Evolutionary conservation across 2,113 vertebrate species (phyloP), one percentile per base, ranked within the genome.

Genomic region (Notothenia rossii): DNA sequence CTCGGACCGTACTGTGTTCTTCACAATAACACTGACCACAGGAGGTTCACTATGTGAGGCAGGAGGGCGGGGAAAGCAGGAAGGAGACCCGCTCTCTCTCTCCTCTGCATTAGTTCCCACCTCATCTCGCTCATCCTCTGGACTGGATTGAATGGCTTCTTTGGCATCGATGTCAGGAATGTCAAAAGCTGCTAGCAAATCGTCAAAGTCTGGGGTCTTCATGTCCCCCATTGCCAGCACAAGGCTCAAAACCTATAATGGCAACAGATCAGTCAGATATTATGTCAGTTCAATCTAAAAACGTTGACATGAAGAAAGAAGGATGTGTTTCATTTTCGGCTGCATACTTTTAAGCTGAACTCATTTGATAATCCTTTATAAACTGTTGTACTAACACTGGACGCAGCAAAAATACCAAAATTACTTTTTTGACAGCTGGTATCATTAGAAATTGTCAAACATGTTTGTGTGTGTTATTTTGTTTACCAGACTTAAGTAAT

Each of bases 121-220:
- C 76, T 78, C 33, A 72, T 89, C 89, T 45, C 54, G 79, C 1
- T 90, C 93, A 29, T 95, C 94, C 68, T 98, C 97, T 0, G 97
- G 96, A 56, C 94, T 94, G 0, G 98, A 96, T 2, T 97, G 96
- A 62, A 99, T 98, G 75, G 98, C 97, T 72, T 98, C 97, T 33
- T 97, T 97, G 0, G 97, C 94, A 82, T 99, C 97, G n/a, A 99
- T 97, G 79, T 99, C 98, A 0, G 98, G 98, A 67, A 99, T 99
- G 90, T 99, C 98, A 36, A 99, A 99, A 0, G 98, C 98, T 48
- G 98, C 98, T 91, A 99, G 85, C 1, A 99, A 95, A 91, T 99
- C 98, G 14, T 99, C 98, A 3, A 99, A 99, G 84, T 99, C 98
- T 8, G 98, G 98, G 11, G 98, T 99, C 84, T 99, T 99, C 98